Evolutionary conservation across 2,797 vertebrate genomes (phyloP).

Genomic region (Coreius guichenoti): DNA sequence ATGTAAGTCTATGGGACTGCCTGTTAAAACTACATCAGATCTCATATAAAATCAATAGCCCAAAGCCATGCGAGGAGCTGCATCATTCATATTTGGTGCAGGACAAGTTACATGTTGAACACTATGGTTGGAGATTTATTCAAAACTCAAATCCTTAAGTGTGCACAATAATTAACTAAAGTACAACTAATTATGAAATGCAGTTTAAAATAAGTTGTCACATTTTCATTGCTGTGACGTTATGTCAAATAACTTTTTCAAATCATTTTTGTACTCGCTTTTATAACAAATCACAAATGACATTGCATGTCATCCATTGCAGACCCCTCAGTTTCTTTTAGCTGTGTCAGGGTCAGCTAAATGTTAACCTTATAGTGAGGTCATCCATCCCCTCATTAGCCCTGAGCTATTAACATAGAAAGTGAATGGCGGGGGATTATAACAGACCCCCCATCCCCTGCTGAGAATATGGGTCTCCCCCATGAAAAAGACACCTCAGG

Average conservation of each 20-base stretch:
- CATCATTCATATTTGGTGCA: not conserved
- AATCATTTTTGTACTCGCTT: too few species aligned
- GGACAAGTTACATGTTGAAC: not conserved
- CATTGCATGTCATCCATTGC: not conserved
- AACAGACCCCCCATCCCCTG: constrained; percentile 74
- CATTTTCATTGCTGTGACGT: not conserved
- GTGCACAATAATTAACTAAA: not conserved
- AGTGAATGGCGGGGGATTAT: constrained; percentile 83
- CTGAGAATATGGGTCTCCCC: constrained; percentile 80
- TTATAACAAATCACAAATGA: not conserved
- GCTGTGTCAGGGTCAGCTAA: constrained; percentile 24
- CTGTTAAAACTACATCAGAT: not conserved
- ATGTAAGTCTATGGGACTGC: not conserved
- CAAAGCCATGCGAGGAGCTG: not conserved
- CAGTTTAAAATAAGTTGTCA: not conserved
- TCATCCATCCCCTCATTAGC: constrained; percentile 34
- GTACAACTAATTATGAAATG: too few species aligned
- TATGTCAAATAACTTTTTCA: not conserved
- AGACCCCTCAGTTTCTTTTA: not conserved
- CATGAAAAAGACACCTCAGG: constrained; percentile 60
- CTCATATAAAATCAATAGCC: not conserved
- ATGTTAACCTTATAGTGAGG: constrained; percentile 21
- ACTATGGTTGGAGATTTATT: too few species aligned
- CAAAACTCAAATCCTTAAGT: not conserved
- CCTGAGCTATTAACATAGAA: constrained; percentile 62